A percentile compares a stretch with the other conserved stretches of the same genome.
Evolutionary conservation across 2,113 vertebrate species (phyloP).

Genomic region (Sisor rabdophorus): DNA sequence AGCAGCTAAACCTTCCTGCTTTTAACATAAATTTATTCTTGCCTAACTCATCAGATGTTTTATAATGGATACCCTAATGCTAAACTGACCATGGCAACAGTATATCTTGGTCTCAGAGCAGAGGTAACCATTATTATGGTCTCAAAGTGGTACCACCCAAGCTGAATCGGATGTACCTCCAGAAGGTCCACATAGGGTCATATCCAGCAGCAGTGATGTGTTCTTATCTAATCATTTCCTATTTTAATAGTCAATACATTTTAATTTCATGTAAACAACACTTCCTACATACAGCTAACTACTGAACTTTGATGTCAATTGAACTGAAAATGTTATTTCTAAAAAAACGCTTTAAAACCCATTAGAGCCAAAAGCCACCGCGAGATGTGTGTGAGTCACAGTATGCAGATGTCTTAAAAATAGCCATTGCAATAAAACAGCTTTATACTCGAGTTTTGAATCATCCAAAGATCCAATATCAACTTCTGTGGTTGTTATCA

Average conservation of each 20-base stretch:
- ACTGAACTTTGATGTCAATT: neutral
- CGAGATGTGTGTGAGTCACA: neutral
- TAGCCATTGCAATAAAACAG: neutral
- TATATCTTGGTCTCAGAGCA: too few species aligned
- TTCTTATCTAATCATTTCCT: neutral
- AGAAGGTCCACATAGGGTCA: too few species aligned
- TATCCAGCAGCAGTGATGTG: too few species aligned
- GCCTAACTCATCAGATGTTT: too few species aligned
- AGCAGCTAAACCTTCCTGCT: too few species aligned
- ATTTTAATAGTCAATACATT: neutral
- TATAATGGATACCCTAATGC: too few species aligned
- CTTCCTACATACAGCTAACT: constrained; percentile 10
- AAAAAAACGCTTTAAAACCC: neutral
- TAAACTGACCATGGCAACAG: too few species aligned
- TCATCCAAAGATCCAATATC: neutral
- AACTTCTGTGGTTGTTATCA: neutral
- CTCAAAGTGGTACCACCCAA: too few species aligned
- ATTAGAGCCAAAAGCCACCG: neutral
- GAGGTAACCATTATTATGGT: too few species aligned
- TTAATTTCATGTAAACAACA: constrained; percentile 9
- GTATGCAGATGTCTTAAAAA: neutral
- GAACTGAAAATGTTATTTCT: neutral
- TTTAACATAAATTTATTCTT: too few species aligned
- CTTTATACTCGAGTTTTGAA: neutral
- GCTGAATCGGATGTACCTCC: too few species aligned